Base-by-base conservation (phyloP, 2,797 vertebrate genomes). In the Hoplostethus atlanticus region DNA sequence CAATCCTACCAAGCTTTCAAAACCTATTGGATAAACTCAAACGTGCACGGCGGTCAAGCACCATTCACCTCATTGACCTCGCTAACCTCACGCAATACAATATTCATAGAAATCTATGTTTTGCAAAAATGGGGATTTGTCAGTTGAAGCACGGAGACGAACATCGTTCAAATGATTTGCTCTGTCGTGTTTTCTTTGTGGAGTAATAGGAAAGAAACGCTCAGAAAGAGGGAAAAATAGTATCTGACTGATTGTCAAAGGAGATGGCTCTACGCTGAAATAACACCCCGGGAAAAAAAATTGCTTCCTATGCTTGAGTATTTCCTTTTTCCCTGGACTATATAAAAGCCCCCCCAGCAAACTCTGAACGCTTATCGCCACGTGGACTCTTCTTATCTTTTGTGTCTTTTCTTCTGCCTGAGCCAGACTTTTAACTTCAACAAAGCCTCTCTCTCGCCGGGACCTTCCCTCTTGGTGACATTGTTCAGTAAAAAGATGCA, bases 191-290 rank as follows among this genome's bases (percentile, higher is more conserved):
- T 55, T 15, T 61, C 34, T 2, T 44, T 72, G 11, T 55, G 40
- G 65, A 63, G 16, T n/a, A 46, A 53, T 6, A 51, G 36, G 4
- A 0, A 52, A 59, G 4, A 54, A 68, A 40, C 36, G 21, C 31
- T 53, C 13, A 34, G 56, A 34, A 71, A 11, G 17, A 63, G 13
- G 46, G 5, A 1, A 44, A 15, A 66, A 58, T 30, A 28, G 6
- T 48, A 42, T 34, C 55, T 50, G 30, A 21, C 36, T 61, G 48
- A 73, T 50, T 36, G 12, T 47, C 8, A 64, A 64, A 80, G 48
- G 44, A 54, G 40, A 68, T 48, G 40, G 16, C 53, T 53, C 10
- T 71, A 38, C 21, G 25, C 36, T 71, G n/a, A 68, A 77, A 77
- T 52, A 70, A 51, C 25, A 67, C 36, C 7, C n/a, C 7, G 31